These are phyloP conservation scores for Sinotaia quadrata DNA, from an alignment of 2,888 invertebrate species.

Conservation along the genomic window DNA sequence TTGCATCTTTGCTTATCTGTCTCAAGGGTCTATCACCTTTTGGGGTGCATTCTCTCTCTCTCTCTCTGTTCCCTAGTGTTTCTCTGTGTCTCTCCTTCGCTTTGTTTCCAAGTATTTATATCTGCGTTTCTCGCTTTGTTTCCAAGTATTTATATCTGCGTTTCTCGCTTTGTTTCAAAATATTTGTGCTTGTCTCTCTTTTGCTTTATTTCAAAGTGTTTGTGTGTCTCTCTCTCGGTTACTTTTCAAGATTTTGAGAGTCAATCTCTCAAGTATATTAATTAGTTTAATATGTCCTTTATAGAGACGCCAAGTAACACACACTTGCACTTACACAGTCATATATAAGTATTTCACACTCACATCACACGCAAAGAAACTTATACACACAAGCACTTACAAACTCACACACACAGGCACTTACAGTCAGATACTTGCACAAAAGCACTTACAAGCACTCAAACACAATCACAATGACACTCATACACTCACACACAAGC, in stretches of 20 bases:
- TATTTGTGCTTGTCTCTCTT: background rate
- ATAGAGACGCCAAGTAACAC: too few species aligned
- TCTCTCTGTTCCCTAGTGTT: background rate
- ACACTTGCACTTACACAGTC: too few species aligned
- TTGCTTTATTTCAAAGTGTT: background rate
- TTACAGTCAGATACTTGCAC: background rate
- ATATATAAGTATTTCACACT: background rate
- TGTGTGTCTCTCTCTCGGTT: background rate
- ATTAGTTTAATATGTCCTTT: too few species aligned
- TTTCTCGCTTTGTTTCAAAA: too few species aligned
- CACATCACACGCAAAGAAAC: background rate
- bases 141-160: too few species aligned
- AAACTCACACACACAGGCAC: background rate
- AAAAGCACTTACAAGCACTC: background rate
- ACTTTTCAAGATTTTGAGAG: too few species aligned
- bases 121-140: too few species aligned
- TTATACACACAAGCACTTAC: background rate
- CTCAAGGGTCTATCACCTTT: too few species aligned
- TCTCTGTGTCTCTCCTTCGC: background rate
- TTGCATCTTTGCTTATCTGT: too few species aligned
- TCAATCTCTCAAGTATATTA: too few species aligned
- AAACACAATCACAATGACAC: slow-evolving; percentile 5
- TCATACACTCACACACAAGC: slow-evolving; percentile 1
- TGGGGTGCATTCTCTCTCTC: background rate
- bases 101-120: too few species aligned